Evolutionary conservation across 2,797 vertebrate species (phyloP), one percentile per base, ranked within the genome.

Genomic region (Smutsia gigantea): DNA sequence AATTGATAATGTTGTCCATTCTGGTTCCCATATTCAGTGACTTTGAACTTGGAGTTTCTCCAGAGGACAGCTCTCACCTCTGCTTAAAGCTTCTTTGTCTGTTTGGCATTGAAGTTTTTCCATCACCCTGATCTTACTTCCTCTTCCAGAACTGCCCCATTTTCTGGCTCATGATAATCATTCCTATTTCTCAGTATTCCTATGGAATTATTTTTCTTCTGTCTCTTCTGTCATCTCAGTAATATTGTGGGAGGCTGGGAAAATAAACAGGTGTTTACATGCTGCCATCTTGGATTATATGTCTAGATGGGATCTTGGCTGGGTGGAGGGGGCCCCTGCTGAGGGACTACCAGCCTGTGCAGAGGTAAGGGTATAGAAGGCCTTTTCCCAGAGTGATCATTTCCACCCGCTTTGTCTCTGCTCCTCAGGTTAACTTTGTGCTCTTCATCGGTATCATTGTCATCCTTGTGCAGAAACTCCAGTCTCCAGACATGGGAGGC

Each of bases 391-490:
- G 29, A 34, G 46, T 46, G 46, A 31, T 83, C 53, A 0, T 37
- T 29, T 23, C 14, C 81, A 12, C 61, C 57, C 57, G 75, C 55
- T 0, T 63, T 79, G 86, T 79, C 61, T 98, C 87, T 61, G 63
- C 17, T 66, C 37, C 37, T 64, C 95, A 99, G 99, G 99, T 99
- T 91, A 99, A 99, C 97, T 99, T 99, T 85, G 99, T 99, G 74
- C 99, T 99, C 91, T 99, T 99, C 94, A 98, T 99, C 25, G 99
- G 99, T 96, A 99, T 99, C 93, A 99, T 99, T 74, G 99, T 99
- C 96, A 99, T 99, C 97, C 99, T 99, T n/a, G 99, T 99, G 78
- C 99, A 99, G 98, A 99, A 99, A 97, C 99, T 99, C 66, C 99
- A 99, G 98, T 99, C 99, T 0, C 99, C 99, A 66, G 99, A 99